Evolutionary conservation across 64 coral and sea anemone genomes (phyloP).

Genomic region (Pocillopora verrucosa): DNA sequence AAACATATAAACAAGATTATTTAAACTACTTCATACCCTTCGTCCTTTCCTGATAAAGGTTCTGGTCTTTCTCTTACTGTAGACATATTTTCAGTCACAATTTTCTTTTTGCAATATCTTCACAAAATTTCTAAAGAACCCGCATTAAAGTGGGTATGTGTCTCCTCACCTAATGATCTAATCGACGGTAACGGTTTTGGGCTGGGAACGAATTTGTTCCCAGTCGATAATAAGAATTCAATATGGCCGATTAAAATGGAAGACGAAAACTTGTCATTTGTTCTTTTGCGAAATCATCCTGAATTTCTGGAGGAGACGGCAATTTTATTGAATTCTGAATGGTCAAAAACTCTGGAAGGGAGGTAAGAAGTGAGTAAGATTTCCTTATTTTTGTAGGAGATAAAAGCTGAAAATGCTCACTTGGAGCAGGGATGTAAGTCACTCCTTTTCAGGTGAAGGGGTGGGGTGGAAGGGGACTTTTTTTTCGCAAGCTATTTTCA

Average conservation of each 20-base stretch:
- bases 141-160: too few species aligned
- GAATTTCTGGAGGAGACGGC: conserved; percentile 61
- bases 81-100: conserved; percentile 36
- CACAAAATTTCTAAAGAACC: too few species aligned
- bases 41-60: conserved; percentile 92
- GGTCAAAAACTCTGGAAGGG: conserved; percentile 43
- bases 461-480: too few species aligned
- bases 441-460: too few species aligned
- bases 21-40: conserved; percentile 57
- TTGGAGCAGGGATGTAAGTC: too few species aligned
- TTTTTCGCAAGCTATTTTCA: too few species aligned
- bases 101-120: too few species aligned
- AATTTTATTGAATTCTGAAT: conserved; percentile 71
- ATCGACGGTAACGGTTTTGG: not conserved
- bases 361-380: conserved; percentile 2
- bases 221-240: not conserved
- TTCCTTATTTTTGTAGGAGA: not conserved
- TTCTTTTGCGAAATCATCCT: conserved; percentile 50
- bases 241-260: not conserved
- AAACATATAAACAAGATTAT: not conserved
- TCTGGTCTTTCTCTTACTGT: conserved; percentile 60
- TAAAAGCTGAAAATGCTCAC: too few species aligned
- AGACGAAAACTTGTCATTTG: conserved; percentile 10
- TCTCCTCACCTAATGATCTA: too few species aligned
- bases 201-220: not conserved